Base-by-base conservation (phyloP, 2,888 invertebrate genomes). In the Tachina lurida region DNA sequence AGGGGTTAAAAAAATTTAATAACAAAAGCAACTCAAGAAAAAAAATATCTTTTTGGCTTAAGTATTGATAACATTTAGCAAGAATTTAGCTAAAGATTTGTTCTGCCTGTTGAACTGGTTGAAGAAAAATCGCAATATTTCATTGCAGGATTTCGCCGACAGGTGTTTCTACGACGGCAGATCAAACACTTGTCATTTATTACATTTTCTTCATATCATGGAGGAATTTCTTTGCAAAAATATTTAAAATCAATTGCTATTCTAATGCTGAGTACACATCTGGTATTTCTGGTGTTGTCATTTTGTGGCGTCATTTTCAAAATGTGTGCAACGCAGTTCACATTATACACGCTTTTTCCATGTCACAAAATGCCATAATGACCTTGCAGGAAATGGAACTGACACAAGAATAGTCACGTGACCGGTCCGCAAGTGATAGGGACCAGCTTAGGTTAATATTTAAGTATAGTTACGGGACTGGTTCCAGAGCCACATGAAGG, bases 41-140 rank as follows among this genome's bases (percentile, higher is more conserved):
- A 47, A 63, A 39, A 67, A 56, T 70, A 41, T 77, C 56, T 60
- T 10, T 52, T 62, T 54, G 47, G 19, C 65, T 13, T 76, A 49
- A 52, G 13, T 70, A 19, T 31, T 12, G 56, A 31, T 49, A 13
- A n/a, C 12, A 41, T 75, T 84, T 68, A 73, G 56, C 49, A 77
- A 63, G 74, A 78, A 82, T 62, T 43, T 22, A 73, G 67, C 58
- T 7, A 49, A 54, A 45, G 19, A 84, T 77, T 84, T 15, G 84
- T 73, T 70, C 70, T 71, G 75, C 49, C 70, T 75, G 43, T 68
- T 67, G 45, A 63, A 41, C 60, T 49, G 60, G 22, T 60, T 80
- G 3, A 68, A 22, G 9, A 31, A 31, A 71, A 76, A 65, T 65
- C 65, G 70, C 71, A 70, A 49, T 3, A 76, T 63, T n/a, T 70